phyloP scores from a whole-genome alignment of 2,113 vertebrate genomes.

The Pyrgilauda ruficollis region DNA sequence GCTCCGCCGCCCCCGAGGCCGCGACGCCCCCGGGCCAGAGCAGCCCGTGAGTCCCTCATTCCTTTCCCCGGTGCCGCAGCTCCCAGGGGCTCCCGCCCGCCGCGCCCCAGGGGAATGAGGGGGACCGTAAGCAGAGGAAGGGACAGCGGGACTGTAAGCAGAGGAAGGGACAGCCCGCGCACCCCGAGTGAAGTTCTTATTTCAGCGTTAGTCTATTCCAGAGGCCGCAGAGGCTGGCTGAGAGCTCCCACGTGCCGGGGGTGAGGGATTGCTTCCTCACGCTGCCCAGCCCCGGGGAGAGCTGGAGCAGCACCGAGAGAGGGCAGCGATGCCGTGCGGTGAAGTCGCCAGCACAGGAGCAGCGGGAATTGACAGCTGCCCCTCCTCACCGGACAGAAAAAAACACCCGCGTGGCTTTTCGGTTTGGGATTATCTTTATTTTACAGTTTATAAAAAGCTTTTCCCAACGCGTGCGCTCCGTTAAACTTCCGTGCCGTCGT shows the following conservation, averaged over 20 bases:
- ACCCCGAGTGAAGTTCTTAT: background rate
- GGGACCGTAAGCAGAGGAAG: too few species aligned
- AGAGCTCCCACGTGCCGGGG: background rate
- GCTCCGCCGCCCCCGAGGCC: too few species aligned
- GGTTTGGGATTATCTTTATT: background rate
- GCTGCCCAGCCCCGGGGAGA: background rate
- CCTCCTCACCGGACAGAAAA: conserved; percentile 70
- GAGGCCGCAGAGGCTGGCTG: background rate
- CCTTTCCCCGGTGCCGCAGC: too few species aligned
- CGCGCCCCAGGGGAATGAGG: too few species aligned
- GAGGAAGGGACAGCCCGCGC: too few species aligned
- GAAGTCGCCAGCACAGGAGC: conserved; percentile 79
- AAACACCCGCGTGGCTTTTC: conserved; percentile 75
- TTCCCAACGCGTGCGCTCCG: background rate
- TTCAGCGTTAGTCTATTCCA: background rate
- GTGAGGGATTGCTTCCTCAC: rapidly evolving
- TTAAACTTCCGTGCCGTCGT: conserved; percentile 94
- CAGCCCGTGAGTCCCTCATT: too few species aligned
- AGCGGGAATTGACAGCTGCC: conserved; percentile 52
- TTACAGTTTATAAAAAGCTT: conserved; percentile 78
- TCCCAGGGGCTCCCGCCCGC: background rate
- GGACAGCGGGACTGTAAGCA: too few species aligned
- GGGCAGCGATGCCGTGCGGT: rapidly evolving
- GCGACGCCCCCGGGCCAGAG: background rate
- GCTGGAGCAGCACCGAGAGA: too few species aligned